A percentile compares a stretch with the other conserved stretches of the same genome.
phyloP scores from a whole-genome alignment of 2,888 invertebrate genomes.

The Synanthedon vespiformis region DNA sequence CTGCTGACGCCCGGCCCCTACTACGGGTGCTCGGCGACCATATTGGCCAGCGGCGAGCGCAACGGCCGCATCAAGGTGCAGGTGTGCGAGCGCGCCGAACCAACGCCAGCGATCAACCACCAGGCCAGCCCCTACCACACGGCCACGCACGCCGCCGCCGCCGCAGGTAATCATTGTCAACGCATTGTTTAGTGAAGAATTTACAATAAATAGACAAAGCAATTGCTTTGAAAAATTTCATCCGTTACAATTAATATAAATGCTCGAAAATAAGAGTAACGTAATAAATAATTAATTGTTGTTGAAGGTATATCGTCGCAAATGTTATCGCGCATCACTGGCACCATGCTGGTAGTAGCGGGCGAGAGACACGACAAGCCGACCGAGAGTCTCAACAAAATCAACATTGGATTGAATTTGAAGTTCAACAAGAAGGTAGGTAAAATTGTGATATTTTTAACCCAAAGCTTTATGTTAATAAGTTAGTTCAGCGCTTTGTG shows the following conservation, averaged over 20 bases:
- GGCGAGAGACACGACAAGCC: conserved; percentile 61
- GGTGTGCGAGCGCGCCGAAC: conserved; percentile 64
- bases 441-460: no score
- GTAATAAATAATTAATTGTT: not conserved
- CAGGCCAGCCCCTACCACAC: conserved; percentile 58
- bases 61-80: conserved; percentile 73
- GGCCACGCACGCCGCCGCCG: conserved; percentile 70
- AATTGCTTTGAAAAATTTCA: no score
- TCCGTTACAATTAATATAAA: no score
- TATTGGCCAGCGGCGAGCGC: conserved; percentile 32
- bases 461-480: no score
- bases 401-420: conserved; percentile 91
- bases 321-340: conserved; percentile 87
- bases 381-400: conserved; percentile 59
- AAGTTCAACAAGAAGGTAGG: conserved; percentile 89
- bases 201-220: no score
- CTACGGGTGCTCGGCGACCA: conserved; percentile 81
- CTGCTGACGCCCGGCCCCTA: conserved; percentile 79
- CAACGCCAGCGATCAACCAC: conserved; percentile 42
- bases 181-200: no score
- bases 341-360: conserved; percentile 78
- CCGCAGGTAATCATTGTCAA: conserved; percentile 44
- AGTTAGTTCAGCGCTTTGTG: no score
- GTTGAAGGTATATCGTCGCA: conserved; percentile 74
- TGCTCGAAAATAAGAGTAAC: no score